Percentiles rank a stretch among this genome's conserved stretches.
Evolutionary conservation across 2,797 vertebrate genomes (phyloP).

Genomic region (Florisuga fusca): DNA sequence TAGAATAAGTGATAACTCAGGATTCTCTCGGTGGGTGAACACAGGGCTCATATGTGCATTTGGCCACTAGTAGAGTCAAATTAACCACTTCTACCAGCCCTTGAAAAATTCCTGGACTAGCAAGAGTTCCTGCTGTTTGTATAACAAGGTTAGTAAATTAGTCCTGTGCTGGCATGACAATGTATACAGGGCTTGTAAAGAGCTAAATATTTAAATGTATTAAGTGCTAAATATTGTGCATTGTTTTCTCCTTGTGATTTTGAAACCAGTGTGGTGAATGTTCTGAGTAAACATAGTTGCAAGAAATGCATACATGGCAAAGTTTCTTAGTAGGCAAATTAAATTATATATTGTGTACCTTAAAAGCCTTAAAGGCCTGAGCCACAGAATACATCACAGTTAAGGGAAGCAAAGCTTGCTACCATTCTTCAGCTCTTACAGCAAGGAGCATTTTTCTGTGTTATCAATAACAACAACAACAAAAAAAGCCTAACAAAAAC

Average conservation of each 20-base stretch:
- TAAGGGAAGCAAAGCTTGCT: background rate
- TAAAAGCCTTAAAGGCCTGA: slow-evolving; percentile 23
- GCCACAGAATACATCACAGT: background rate
- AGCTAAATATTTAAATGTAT: background rate
- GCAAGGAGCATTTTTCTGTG: background rate
- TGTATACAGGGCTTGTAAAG: background rate
- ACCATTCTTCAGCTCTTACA: slow-evolving; percentile 28
- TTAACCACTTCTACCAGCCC: slow-evolving; percentile 22
- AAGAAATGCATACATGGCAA: slow-evolving; percentile 47
- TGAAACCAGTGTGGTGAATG: background rate
- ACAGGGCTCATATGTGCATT: background rate
- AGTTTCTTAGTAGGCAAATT: slow-evolving; percentile 68
- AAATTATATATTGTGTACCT: slow-evolving; percentile 44
- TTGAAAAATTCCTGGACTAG: slow-evolving; percentile 14
- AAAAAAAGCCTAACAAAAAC: background rate
- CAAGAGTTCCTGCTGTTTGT: slow-evolving; percentile 27
- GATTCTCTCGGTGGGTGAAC: background rate
- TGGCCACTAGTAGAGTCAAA: slow-evolving; percentile 13
- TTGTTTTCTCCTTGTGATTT: background rate
- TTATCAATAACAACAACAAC: background rate
- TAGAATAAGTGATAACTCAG: background rate
- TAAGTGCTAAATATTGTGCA: background rate
- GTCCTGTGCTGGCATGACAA: background rate
- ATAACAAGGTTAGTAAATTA: slow-evolving; percentile 21
- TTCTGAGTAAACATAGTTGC: slow-evolving; percentile 37